Conservation (phyloP, 2,113 vertebrate genomes). For the Gobiocypris rarus region DNA sequence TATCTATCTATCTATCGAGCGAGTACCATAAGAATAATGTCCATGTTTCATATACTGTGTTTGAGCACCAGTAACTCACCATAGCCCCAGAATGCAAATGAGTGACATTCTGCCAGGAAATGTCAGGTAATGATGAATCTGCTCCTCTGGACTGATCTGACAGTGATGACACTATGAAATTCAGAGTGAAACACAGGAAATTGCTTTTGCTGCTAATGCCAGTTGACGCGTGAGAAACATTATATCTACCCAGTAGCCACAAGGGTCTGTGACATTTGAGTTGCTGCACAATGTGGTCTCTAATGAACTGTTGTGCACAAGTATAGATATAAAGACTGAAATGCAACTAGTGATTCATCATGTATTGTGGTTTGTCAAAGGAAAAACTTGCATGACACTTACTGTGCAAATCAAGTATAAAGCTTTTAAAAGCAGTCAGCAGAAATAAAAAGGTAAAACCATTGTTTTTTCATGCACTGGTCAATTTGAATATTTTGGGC, state of each 20-base stretch:
- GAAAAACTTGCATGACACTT: neutral
- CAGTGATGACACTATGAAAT: neutral
- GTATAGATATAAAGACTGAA: neutral
- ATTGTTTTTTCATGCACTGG: no score
- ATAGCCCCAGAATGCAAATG: slow-evolving; percentile 57
- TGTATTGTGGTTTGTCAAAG: neutral
- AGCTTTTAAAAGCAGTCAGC: neutral
- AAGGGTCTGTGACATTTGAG: slow-evolving; percentile 43
- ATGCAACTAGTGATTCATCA: neutral
- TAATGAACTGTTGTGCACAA: neutral
- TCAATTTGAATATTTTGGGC: neutral
- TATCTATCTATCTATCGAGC: no score
- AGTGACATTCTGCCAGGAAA: slow-evolving; percentile 69
- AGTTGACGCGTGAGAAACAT: neutral
- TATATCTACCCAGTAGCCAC: slow-evolving; percentile 20
- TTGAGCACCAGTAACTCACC: slow-evolving; percentile 58
- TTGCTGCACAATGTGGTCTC: neutral
- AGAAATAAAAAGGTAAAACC: no score
- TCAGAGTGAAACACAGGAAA: slow-evolving; percentile 16
- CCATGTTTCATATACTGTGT: neutral
- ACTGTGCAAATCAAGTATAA: neutral
- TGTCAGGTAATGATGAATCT: slow-evolving; percentile 66
- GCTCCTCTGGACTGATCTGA: slow-evolving; percentile 62
- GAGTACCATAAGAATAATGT: neutral
- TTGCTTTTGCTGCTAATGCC: neutral